Conservation (phyloP, 1,140 invertebrate genomes). For the Pseudoatta argentina region DNA sequence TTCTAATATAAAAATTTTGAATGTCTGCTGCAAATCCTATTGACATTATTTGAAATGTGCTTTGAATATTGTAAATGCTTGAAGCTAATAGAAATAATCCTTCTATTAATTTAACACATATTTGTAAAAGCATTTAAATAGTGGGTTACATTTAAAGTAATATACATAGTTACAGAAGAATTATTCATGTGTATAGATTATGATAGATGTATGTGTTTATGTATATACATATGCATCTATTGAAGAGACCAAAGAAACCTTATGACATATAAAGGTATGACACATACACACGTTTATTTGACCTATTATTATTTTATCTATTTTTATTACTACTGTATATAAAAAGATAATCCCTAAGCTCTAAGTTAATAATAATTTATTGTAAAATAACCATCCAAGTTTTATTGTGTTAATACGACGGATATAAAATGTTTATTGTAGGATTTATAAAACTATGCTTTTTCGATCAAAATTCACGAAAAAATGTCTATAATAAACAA, state of each 20-base stretch:
- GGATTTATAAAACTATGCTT: neutral
- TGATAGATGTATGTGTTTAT: too few relatives aligned
- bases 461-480: neutral
- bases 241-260: constrained; percentile 59
- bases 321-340: neutral
- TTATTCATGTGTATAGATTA: neutral
- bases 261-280: constrained; percentile 17
- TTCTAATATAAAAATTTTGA: neutral
- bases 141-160: neutral
- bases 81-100: neutral
- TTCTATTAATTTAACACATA: constrained; percentile 4
- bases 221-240: neutral
- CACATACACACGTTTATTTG: neutral
- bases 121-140: neutral
- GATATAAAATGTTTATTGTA: neutral
- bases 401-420: neutral
- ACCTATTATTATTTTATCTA: constrained; percentile 38
- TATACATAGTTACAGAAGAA: neutral
- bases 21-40: neutral
- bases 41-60: neutral
- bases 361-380: neutral
- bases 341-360: neutral
- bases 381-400: neutral
- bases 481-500: neutral
- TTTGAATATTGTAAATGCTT: neutral